Base-by-base conservation (phyloP, 2,888 invertebrate genomes). In the Philhelius pedissequus region DNA sequence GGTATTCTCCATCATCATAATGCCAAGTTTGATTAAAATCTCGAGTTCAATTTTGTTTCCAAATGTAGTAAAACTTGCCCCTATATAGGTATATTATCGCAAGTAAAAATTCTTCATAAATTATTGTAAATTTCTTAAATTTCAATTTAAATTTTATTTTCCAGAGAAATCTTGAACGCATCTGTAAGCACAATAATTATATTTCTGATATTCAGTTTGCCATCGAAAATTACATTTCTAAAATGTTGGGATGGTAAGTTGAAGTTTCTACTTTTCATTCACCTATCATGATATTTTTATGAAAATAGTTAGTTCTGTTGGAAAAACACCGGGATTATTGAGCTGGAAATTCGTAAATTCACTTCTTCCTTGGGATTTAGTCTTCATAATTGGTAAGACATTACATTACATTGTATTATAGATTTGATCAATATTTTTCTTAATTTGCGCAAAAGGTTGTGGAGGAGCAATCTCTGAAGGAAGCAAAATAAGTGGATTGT, bases 181-280 rank as follows among this genome's bases (percentile, higher is more conserved):
- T 54, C 79, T 1, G 22, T 54, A 1, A 18, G 35, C 8, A 35
- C 52, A 3, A 2, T 74, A 0, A 18, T 35, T 1, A n/a, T 62
- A 35, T 38, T 13, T 9, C 6, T 79, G 7, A 8, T 54, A 15
- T 74, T 79, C 25, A 43, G 52, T 48, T 38, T 80, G n/a, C 80
- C 80, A 27, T 15, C 68, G 22, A 56, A 62, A 0, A 2, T 38
- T 0, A 11, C 3, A 5, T 80, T 74, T 48, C 25, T 80, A 0
- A 75, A 54, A 48, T 80, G 80, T 20, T 69, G 74, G 75, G 69
- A 80, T 40, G 75, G 80, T 80, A 69, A 78, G 1, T 48, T n/a
- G n/a, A n/a, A n/a, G n/a, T n/a, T n/a, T n/a, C n/a, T n/a, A n/a
- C n/a, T n/a, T n/a, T n/a, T n/a, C n/a, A n/a, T n/a, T n/a, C n/a